Base-by-base conservation (phyloP, 2,113 vertebrate species). In the Redunca redunca region DNA sequence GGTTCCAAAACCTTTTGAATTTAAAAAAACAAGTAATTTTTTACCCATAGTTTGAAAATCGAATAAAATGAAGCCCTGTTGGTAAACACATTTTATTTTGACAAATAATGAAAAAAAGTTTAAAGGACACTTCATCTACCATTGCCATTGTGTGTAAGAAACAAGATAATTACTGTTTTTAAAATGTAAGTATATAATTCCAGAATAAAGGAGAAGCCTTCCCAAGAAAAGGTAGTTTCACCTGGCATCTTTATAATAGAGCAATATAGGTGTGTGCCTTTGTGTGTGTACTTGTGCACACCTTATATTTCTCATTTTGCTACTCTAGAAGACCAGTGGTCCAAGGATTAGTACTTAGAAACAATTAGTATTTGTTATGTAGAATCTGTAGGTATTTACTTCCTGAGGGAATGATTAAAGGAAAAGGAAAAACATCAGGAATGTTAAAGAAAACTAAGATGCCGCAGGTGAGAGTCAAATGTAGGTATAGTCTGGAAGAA, bases 101-200 rank as follows among this genome's bases (percentile, higher is more conserved):
- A 58, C 55, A 96, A 57, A 84, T 80, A 88, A 78, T 83, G 28
- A 60, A 83, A 82, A 81, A 55, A 57, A 19, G 33, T 19, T 40
- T 92, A 71, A 52, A 71, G 58, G 28, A 78, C 53, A 60, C 11
- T 84, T 84, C 33, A 80, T 53, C n/a, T 95, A 36, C 23, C 3
- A 82, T 85, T 94, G 4, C 13, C 30, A 92, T 83, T 96, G 80
- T 88, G 91, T 90, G 25, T 87, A 95, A 97, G 71, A 96, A 92
- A 74, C 9, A 94, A 1, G 13, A 58, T 92, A 80, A 36, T 94
- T 80, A n/a, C 36, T 89, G 53, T 46, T 96, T 81, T 92, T 33
- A 21, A 96, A 46, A 13, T n/a, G 0, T 57, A 48, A 90, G 40
- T 74, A 74, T 8, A 52, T 71, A 94, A 83, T 85, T 84, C 89